Evolutionary conservation across 1,140 invertebrate species (phyloP).

Genomic region (Zaprionus ornatus): DNA sequence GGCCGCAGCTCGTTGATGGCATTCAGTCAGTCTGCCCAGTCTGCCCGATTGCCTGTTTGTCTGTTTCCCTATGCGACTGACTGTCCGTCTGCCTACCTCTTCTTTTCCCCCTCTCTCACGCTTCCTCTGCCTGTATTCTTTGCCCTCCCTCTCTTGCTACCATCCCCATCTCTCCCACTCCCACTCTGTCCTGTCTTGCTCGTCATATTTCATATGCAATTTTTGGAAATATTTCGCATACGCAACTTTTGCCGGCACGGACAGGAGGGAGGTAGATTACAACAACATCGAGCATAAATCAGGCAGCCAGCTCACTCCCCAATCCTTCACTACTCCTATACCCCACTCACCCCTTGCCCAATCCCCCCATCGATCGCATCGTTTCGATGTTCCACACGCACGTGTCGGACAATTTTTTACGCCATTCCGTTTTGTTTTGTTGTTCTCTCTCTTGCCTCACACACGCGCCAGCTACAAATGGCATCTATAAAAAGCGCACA

Average conservation of each 20-base stretch:
- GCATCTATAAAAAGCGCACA: constrained; percentile 45
- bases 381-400: constrained; percentile 43
- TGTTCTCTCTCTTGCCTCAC: not conserved
- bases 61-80: not conserved
- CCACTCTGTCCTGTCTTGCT: not conserved
- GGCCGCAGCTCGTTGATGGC: constrained; percentile 8
- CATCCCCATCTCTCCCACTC: not conserved
- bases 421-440: constrained; percentile 35
- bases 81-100: not conserved
- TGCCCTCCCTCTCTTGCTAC: not conserved
- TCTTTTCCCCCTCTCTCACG: not conserved
- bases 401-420: constrained; percentile 73
- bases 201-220: constrained; percentile 26
- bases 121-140: not conserved
- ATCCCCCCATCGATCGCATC: no score
- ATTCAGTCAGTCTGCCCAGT: not conserved
- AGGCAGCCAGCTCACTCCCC: not conserved
- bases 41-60: not conserved
- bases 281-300: no score
- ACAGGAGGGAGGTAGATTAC: not conserved
- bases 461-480: constrained; percentile 43
- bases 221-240: constrained; percentile 40
- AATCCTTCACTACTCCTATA: not conserved
- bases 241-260: constrained; percentile 4
- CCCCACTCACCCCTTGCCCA: not conserved